Base-by-base conservation (phyloP, 2,113 vertebrate genomes). In the Carassius carassius region DNA sequence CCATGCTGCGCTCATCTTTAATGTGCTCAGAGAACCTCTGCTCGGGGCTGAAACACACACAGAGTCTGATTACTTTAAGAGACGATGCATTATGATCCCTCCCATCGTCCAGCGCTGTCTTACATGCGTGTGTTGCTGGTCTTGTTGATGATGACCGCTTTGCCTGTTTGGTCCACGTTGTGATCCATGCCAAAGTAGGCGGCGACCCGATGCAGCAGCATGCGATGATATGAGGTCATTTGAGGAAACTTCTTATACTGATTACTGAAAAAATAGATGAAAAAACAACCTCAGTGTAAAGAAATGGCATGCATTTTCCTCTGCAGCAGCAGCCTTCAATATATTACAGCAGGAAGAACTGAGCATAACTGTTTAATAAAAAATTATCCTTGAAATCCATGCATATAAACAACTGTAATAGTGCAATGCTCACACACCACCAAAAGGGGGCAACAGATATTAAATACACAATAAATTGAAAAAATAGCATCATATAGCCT, bases 161-260 rank as follows among this genome's bases (percentile, higher is more conserved):
- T 99, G 81, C 98, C 98, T 0, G 97, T 99, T 93, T 99, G 98
- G 92, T 99, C 98, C 89, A 99, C 98, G 23, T 99, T 99, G 93
- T 99, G 98, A 91, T 99, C 98, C 98, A 99, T 99, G 79, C 98
- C 98, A 0, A 99, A 99, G 90, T 99, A 99, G 29, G 98, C 98
- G 21, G 98, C 98, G 10, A 99, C 98, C 0, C 98, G 95, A 90
- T 99, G 98, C 88, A 99, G 95, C 90, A 99, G 95, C 98, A 99
- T 99, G 90, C 98, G 95, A 84, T 99, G 98, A 91, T 99, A 99
- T 2, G 98, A 99, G 90, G 98, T 99, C 97, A 99, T 99, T 95
- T 99, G 98, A 88, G 98, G 98, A 90, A 99, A 99, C 94, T 99
- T 99, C 95, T 99, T 99, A 92, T 99, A 99, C 91, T 99, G 98